Conservation (phyloP, 2,888 invertebrate genomes). For the Sicus ferrugineus region DNA sequence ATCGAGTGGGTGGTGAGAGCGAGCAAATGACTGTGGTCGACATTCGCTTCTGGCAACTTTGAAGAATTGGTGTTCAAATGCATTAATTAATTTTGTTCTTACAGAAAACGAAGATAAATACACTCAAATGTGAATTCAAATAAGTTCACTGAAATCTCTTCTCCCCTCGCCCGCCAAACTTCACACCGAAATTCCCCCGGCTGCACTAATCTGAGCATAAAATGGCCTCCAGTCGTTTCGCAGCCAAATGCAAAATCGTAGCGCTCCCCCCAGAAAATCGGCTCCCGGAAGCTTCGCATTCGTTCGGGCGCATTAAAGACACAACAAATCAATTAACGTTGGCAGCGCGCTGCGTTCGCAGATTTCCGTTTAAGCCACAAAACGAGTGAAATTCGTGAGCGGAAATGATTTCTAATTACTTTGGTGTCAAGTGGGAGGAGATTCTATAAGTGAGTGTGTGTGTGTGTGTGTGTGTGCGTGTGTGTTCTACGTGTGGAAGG, state of each 20-base stretch:
- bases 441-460: constrained; percentile 15
- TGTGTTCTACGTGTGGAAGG: background rate
- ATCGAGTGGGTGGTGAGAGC: no score
- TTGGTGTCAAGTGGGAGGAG: background rate
- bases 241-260: no score
- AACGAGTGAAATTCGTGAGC: constrained; percentile 22
- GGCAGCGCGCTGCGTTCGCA: background rate
- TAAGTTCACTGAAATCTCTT: background rate
- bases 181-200: background rate
- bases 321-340: constrained; percentile 25
- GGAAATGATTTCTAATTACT: constrained; percentile 28
- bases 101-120: background rate
- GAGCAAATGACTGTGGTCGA: no score
- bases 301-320: constrained; percentile 10
- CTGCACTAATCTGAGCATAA: no score
- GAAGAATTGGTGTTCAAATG: background rate
- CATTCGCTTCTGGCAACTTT: background rate
- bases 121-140: background rate
- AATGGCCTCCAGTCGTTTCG: no score
- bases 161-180: background rate
- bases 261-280: no score
- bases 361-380: constrained; percentile 29
- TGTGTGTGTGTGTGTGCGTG: constrained; percentile 19
- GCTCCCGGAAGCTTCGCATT: no score
- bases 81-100: background rate